Evolutionary conservation across 2,888 invertebrate genomes (phyloP).

Genomic region (Ernsta delagoae): DNA sequence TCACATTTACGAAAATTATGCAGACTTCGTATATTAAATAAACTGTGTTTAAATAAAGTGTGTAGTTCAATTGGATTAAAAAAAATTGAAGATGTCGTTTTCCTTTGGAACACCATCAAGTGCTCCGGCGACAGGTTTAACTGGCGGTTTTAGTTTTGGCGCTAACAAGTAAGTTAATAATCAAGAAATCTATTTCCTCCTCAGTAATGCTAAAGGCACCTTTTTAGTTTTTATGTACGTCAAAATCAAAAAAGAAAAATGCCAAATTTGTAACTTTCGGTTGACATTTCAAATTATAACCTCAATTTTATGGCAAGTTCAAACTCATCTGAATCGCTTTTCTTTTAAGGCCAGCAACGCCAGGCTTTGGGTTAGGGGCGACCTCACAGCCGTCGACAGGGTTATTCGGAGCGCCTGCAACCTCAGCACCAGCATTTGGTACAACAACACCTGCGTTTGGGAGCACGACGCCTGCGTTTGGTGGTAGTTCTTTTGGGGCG

Average conservation of each 20-base stretch:
- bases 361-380: conserved; percentile 61
- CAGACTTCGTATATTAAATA: not conserved
- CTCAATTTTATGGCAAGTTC: not conserved
- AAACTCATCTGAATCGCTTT: not conserved
- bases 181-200: not conserved
- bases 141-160: conserved; percentile 76
- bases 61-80: not conserved
- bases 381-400: conserved; percentile 64
- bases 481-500: conserved; percentile 39
- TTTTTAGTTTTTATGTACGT: not conserved
- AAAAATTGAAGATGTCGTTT: conserved; percentile 66
- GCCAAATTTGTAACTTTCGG: conserved; percentile 21
- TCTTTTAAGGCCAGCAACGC: conserved; percentile 50
- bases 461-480: too few relatives aligned
- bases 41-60: not conserved
- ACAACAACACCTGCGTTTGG: conserved; percentile 48
- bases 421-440: conserved; percentile 51
- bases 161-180: conserved; percentile 69
- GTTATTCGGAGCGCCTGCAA: conserved; percentile 64
- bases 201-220: not conserved
- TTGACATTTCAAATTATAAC: conserved; percentile 29
- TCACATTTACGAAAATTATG: too few relatives aligned
- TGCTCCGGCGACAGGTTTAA: conserved; percentile 73
- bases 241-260: conserved; percentile 7
- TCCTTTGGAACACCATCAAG: conserved; percentile 78